Percentiles rank a stretch among this genome's conserved stretches.
phyloP scores from a whole-genome alignment of 2,888 invertebrate species.

The Trachelus tabidus region DNA sequence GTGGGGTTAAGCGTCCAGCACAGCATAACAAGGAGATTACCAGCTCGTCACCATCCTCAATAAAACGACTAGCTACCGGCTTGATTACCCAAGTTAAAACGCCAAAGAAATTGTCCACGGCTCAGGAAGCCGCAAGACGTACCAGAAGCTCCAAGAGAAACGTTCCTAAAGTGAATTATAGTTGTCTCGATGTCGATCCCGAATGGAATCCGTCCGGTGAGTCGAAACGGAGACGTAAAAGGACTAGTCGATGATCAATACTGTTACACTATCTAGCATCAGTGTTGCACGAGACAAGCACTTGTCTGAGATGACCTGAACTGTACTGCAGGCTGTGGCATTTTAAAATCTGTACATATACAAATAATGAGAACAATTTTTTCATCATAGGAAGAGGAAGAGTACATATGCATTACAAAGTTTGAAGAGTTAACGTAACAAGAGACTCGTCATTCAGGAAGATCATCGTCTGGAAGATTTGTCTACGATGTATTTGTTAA shows the following conservation, averaged over 20 bases:
- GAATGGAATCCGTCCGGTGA: slow-evolving; percentile 57
- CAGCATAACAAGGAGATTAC: slow-evolving; percentile 28
- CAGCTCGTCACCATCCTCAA: slow-evolving; percentile 18
- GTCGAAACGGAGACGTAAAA: slow-evolving; percentile 53
- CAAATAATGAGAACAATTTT: slow-evolving; percentile 2
- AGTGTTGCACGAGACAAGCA: not conserved
- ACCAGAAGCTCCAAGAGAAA: slow-evolving; percentile 58
- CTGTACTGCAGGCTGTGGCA: slow-evolving; percentile 41
- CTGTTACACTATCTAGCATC: slow-evolving; percentile 3
- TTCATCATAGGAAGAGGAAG: slow-evolving; percentile 7
- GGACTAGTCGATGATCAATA: slow-evolving; percentile 55
- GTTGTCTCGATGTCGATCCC: slow-evolving; percentile 54
- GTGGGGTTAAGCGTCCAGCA: slow-evolving; percentile 32
- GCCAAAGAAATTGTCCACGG: slow-evolving; percentile 25
- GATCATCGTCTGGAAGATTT: slow-evolving; percentile 17
- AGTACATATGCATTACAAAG: slow-evolving; percentile 12
- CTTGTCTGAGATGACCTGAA: slow-evolving; percentile 28
- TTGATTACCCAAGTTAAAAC: slow-evolving; percentile 12
- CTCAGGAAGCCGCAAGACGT: slow-evolving; percentile 34
- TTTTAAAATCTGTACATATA: slow-evolving; percentile 14
- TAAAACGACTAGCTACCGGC: slow-evolving; percentile 31
- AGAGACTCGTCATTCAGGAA: slow-evolving; percentile 7
- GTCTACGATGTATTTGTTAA: slow-evolving; percentile 9
- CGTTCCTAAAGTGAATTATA: slow-evolving; percentile 58
- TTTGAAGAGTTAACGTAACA: slow-evolving; percentile 9